A percentile compares a stretch with the other conserved stretches of the same genome.
These are phyloP conservation scores for Pollenia labialis DNA, from an alignment of 2,888 invertebrate genomes.

Conservation along the genomic window DNA sequence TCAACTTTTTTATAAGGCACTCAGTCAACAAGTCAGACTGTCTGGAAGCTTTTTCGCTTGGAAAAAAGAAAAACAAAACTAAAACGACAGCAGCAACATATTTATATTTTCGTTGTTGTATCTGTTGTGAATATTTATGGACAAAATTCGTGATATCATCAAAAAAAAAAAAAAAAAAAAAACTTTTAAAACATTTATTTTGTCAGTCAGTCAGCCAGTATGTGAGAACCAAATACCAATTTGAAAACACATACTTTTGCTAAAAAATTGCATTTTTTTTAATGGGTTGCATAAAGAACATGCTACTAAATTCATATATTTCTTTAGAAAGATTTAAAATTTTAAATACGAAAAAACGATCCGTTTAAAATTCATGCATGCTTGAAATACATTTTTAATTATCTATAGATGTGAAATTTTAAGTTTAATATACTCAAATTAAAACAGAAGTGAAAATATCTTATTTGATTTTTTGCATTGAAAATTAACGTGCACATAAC, in stretches of 20 bases:
- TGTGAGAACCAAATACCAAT: conserved; percentile 55
- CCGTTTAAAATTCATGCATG: no score
- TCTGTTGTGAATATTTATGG: conserved; percentile 49
- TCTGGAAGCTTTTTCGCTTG: conserved; percentile 67
- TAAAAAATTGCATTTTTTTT: conserved; percentile 20
- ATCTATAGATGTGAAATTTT: no score
- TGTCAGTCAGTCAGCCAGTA: conserved; percentile 49
- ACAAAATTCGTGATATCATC: conserved; percentile 68
- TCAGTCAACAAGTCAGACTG: conserved; percentile 73
- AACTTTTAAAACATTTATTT: conserved; percentile 60
- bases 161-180: conserved; percentile 13
- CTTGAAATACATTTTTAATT: no score
- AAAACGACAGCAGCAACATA: conserved; percentile 13
- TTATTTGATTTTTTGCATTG: no score
- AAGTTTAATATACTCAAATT: no score
- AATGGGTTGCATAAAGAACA: conserved; percentile 9
- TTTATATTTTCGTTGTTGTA: conserved; percentile 17
- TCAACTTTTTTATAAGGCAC: conserved; percentile 56
- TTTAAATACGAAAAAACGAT: no score
- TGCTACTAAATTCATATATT: neutral
- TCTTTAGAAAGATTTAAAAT: neutral
- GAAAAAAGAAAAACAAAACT: neutral
- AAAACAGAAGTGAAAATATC: no score
- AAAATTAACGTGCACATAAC: no score
- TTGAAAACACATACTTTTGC: conserved; percentile 14